These are phyloP conservation scores for Larimichthys polyactis DNA, from an alignment of 2,113 vertebrate species.

Conservation along the genomic window DNA sequence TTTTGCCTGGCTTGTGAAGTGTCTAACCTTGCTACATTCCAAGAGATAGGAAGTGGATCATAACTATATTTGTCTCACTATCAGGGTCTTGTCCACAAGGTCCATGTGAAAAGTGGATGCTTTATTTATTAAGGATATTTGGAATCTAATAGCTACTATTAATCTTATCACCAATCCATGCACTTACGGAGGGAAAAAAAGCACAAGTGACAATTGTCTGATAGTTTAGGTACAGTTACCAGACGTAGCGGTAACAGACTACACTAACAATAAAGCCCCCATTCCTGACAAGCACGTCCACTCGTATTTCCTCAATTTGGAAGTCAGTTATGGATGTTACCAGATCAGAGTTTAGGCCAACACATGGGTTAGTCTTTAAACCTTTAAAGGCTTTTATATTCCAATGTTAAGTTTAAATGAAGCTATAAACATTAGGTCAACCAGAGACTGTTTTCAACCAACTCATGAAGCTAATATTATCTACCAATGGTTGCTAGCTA, in stretches of 20 bases:
- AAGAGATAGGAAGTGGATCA: background rate
- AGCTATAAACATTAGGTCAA: too few species aligned
- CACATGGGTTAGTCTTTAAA: background rate
- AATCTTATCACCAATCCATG: background rate
- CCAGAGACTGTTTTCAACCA: too few species aligned
- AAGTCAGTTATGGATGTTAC: background rate
- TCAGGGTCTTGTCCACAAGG: background rate
- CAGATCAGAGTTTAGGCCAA: background rate
- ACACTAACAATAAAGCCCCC: background rate
- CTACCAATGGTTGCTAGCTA: too few species aligned
- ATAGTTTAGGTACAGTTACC: background rate
- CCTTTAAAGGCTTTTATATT: background rate
- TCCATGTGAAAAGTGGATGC: background rate
- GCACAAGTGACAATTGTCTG: background rate
- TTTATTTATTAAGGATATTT: background rate
- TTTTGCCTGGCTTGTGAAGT: conserved; percentile 13
- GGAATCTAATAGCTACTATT: background rate
- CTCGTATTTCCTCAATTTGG: background rate
- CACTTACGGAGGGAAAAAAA: background rate
- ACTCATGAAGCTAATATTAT: too few species aligned
- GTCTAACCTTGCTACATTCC: conserved; percentile 1
- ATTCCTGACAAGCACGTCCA: background rate
- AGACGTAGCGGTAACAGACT: too few species aligned
- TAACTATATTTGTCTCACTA: conserved; percentile 15
- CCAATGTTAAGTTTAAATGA: background rate